These are phyloP conservation scores for Papilio xuthus DNA, from an alignment of 1,140 invertebrate species.

Conservation along the genomic window DNA sequence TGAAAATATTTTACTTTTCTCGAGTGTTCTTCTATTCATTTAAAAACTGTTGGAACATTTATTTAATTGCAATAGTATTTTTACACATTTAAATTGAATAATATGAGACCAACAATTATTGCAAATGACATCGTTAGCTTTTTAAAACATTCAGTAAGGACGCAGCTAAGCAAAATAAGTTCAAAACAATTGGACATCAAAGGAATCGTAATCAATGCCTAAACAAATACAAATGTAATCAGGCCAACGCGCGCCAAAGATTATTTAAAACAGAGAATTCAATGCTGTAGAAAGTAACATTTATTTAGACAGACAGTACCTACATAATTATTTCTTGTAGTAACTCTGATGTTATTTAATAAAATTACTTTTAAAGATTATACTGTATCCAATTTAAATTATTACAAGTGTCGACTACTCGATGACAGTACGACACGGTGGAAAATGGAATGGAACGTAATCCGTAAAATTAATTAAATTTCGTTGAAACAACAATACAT, in stretches of 20 bases:
- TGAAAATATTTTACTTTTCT: too few relatives aligned
- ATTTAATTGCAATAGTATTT: too few relatives aligned
- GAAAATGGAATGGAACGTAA: slow-evolving; percentile 34
- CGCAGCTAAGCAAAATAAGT: slow-evolving; percentile 19
- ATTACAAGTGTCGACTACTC: not conserved
- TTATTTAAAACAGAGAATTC: slow-evolving; percentile 27
- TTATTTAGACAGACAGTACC: not conserved
- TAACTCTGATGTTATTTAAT: not conserved
- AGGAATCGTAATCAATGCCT: slow-evolving; percentile 35
- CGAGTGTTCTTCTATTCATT: not conserved
- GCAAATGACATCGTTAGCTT: not conserved
- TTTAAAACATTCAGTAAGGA: slow-evolving; percentile 19
- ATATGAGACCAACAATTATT: not conserved
- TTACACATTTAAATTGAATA: not conserved
- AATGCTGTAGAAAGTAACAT: slow-evolving; percentile 9
- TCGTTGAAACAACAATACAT: not conserved
- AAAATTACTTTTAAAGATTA: slow-evolving; percentile 2
- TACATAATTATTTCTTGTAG: not conserved
- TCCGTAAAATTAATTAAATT: slow-evolving; percentile 14
- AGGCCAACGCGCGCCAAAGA: slow-evolving; percentile 25
- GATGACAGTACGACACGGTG: not conserved
- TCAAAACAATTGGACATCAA: slow-evolving; percentile 38
- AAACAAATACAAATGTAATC: slow-evolving; percentile 34
- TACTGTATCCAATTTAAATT: not conserved
- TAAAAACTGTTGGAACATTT: not conserved